Evolutionary conservation across 2,888 invertebrate species (phyloP).

Genomic region (Mythimna pallens): DNA sequence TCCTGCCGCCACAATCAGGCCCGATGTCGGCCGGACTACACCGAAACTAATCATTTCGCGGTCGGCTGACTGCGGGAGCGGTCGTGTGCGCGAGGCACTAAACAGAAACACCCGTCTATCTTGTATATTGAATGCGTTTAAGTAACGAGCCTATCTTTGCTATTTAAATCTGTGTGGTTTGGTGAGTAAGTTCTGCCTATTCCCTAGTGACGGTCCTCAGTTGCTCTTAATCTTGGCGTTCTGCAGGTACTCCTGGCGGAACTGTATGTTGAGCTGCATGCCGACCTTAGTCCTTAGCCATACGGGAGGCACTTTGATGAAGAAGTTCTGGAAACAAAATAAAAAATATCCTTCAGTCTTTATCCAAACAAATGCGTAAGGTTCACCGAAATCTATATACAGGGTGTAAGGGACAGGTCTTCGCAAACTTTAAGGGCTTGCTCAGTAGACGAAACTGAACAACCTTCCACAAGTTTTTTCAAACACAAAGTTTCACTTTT

Average conservation of each 20-base stretch:
- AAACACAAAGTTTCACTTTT: too few species aligned
- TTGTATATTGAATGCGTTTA: background rate
- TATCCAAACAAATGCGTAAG: too few species aligned
- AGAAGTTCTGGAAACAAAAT: conserved; percentile 85
- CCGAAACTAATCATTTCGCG: background rate
- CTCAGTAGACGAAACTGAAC: too few species aligned
- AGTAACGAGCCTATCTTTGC: background rate
- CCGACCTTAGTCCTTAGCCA: conserved; percentile 92
- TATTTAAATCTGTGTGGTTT: background rate
- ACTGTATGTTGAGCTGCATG: conserved; percentile 89
- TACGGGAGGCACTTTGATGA: conserved; percentile 91
- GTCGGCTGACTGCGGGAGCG: background rate
- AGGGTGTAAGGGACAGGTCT: too few species aligned
- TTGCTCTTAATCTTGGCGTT: conserved; percentile 75
- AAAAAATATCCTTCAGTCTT: too few species aligned
- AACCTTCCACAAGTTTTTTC: too few species aligned
- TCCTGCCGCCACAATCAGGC: background rate
- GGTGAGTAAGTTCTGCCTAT: conserved; percentile 14
- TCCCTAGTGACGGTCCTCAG: conserved; percentile 54
- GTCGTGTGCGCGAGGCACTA: background rate
- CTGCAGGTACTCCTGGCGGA: conserved; percentile 92
- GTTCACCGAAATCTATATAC: too few species aligned
- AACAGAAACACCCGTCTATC: background rate
- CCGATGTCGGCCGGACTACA: background rate
- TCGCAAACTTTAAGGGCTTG: too few species aligned